A percentile compares a stretch with the other conserved stretches of the same genome.
phyloP scores from a whole-genome alignment of 2,888 invertebrate species.

The Petrolisthes cinctipes region DNA sequence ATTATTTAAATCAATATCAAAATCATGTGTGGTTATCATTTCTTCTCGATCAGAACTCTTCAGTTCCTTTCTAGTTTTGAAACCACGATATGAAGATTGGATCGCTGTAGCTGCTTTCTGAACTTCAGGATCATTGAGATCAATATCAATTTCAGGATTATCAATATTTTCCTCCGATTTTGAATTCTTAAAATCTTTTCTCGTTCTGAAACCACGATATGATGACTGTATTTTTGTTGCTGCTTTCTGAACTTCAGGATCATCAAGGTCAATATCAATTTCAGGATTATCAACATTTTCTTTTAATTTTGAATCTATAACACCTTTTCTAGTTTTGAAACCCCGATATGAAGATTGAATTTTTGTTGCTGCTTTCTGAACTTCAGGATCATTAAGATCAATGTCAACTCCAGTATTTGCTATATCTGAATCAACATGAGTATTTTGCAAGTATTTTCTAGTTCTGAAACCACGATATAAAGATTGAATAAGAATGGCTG shows the following conservation, averaged over 20 bases:
- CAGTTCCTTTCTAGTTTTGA: constrained; percentile 3
- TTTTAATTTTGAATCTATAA: neutral
- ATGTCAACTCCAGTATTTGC: neutral
- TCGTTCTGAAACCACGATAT: too few relatives aligned
- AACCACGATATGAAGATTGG: constrained; percentile 6
- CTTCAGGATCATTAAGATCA: constrained; percentile 12
- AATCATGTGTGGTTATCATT: neutral
- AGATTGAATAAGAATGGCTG: constrained; percentile 15
- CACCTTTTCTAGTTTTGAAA: neutral
- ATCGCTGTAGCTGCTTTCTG: neutral
- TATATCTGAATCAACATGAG: neutral
- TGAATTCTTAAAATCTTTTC: too few relatives aligned
- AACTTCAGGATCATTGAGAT: too few relatives aligned
- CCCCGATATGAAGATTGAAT: constrained; percentile 9
- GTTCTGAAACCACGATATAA: constrained; percentile 16
- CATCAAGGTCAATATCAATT: too few relatives aligned
- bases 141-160: too few relatives aligned
- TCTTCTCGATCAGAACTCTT: neutral
- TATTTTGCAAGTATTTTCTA: neutral
- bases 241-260: too few relatives aligned
- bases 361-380: constrained; percentile 16
- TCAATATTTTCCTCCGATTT: too few relatives aligned
- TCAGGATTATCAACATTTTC: neutral
- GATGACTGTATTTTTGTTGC: too few relatives aligned
- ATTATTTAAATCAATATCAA: neutral